These are phyloP conservation scores for Lasiommata megera DNA, from an alignment of 2,888 invertebrate genomes.

Conservation along the genomic window DNA sequence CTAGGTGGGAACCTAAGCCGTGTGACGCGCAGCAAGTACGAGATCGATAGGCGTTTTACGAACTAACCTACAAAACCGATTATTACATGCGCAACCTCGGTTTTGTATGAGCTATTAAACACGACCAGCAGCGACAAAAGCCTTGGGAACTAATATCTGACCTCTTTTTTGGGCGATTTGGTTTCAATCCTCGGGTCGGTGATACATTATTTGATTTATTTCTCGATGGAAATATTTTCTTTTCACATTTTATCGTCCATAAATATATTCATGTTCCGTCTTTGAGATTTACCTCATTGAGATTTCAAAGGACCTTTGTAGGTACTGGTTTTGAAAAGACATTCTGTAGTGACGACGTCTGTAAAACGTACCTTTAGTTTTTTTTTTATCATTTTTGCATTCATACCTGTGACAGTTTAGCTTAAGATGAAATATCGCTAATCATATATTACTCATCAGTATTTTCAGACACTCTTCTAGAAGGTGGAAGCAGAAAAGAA, in stretches of 20 bases:
- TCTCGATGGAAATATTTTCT: constrained; percentile 3
- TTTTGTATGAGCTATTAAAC: constrained; percentile 27
- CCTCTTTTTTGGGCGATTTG: constrained; percentile 22
- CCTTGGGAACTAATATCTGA: constrained; percentile 20
- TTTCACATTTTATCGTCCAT: constrained; percentile 8
- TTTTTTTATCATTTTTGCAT: no score
- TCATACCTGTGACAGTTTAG: no score
- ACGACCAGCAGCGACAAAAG: constrained; percentile 15
- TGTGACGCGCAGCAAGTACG: constrained; percentile 11
- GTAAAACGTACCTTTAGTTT: no score
- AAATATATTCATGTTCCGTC: constrained; percentile 1
- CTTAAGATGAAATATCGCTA: no score
- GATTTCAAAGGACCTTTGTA: background rate
- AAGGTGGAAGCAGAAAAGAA: no score
- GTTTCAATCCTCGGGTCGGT: constrained; percentile 19
- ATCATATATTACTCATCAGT: no score
- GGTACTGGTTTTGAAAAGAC: background rate
- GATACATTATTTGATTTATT: constrained; percentile 13
- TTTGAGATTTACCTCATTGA: background rate
- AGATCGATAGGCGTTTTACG: constrained; percentile 25
- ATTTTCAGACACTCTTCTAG: no score
- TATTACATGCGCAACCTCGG: constrained; percentile 28
- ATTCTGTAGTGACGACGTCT: background rate
- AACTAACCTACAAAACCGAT: constrained; percentile 25
- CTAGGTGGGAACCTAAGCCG: constrained; percentile 3